Conservation (phyloP, 2,797 vertebrate genomes). For the Takifugu ocellatus region DNA sequence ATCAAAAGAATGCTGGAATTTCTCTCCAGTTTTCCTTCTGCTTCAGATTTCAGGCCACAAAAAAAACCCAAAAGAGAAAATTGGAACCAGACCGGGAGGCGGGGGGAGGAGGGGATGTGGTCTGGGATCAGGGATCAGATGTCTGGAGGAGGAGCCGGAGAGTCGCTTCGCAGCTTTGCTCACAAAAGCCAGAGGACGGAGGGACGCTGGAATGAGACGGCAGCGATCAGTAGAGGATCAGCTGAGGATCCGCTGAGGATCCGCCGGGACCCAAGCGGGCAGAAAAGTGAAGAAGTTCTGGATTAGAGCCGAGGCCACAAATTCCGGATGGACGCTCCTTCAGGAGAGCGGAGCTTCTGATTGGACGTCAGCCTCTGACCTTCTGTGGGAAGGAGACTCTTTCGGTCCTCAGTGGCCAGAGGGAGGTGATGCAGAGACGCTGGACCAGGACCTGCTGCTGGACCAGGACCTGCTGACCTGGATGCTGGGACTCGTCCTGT, state of each 20-base stretch:
- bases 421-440: neutral
- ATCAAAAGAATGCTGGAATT: conserved; percentile 40
- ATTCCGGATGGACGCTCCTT: conserved; percentile 39
- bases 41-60: conserved; percentile 63
- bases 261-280: too few species aligned
- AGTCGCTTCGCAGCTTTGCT: conserved; percentile 38
- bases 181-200: conserved; percentile 41
- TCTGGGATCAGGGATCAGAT: conserved; percentile 47
- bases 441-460: too few species aligned
- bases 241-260: neutral
- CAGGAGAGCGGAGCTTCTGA: neutral
- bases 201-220: conserved; percentile 1
- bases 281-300: neutral
- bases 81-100: conserved; percentile 68
- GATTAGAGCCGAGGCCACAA: conserved; percentile 60
- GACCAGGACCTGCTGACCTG: too few species aligned
- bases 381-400: neutral
- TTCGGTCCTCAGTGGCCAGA: neutral
- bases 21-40: conserved; percentile 55
- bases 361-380: neutral
- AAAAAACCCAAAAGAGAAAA: conserved; percentile 53
- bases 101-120: conserved; percentile 13
- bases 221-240: neutral
- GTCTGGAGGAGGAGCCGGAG: conserved; percentile 43
- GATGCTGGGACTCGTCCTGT: too few species aligned